Conservation (phyloP, 2,113 vertebrate species). For the Paratilapia polleni region DNA sequence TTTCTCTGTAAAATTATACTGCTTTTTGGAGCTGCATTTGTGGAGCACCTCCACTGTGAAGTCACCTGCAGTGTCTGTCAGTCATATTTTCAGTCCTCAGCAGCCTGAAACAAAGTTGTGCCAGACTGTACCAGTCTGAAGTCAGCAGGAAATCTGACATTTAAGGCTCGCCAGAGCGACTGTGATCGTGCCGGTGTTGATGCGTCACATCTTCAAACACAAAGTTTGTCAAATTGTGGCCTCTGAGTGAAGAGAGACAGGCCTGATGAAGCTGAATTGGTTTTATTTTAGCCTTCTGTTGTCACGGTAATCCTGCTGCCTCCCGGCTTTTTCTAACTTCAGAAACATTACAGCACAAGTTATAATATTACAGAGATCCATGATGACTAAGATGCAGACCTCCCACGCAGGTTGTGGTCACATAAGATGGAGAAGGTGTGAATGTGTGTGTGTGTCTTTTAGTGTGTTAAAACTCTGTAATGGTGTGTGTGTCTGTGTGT, state of each 20-base stretch:
- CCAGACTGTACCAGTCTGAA: background rate
- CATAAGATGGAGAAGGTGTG: constrained; percentile 2
- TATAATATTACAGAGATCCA: constrained; percentile 20
- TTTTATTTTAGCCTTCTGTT: background rate
- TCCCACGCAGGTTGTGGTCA: constrained; percentile 54
- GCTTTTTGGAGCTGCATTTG: background rate
- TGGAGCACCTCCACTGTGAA: background rate
- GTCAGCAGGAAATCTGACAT: background rate
- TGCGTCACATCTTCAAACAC: background rate
- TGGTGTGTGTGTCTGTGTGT: background rate
- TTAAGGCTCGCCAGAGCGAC: background rate
- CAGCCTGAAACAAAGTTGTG: background rate
- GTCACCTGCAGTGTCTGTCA: background rate
- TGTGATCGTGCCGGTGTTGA: background rate
- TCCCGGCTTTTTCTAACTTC: background rate
- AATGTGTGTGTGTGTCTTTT: background rate
- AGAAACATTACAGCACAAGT: constrained; percentile 37
- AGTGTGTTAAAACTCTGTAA: background rate
- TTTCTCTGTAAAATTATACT: background rate
- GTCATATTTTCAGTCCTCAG: background rate
- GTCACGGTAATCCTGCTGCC: background rate
- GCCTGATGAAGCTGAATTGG: background rate
- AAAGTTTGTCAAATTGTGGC: background rate
- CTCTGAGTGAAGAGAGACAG: background rate
- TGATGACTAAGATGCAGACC: constrained; percentile 48